Percentiles rank a stretch among this genome's conserved stretches.
Evolutionary conservation across 2,797 vertebrate species (phyloP).

Genomic region (Falco peregrinus): DNA sequence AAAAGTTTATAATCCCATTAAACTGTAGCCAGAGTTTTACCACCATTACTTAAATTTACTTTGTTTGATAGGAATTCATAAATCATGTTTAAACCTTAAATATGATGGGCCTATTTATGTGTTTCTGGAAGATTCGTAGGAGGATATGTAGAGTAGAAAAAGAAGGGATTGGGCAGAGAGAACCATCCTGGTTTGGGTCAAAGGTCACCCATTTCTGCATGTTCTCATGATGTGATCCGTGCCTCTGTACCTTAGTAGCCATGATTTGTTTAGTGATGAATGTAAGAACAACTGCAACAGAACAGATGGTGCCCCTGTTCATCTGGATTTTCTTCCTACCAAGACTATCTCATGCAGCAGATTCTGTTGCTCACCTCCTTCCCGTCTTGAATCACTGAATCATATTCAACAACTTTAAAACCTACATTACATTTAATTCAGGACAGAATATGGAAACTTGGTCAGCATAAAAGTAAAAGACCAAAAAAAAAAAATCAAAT

Average conservation of each 20-base stretch:
- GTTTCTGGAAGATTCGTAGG: background rate
- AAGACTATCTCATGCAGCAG: background rate
- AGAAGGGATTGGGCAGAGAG: background rate
- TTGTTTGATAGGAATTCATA: background rate
- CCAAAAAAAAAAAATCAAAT: no score
- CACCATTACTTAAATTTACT: background rate
- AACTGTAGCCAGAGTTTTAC: background rate
- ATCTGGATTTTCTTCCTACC: background rate
- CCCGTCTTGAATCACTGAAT: background rate
- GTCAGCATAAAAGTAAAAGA: background rate
- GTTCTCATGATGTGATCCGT: background rate
- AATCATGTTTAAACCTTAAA: background rate
- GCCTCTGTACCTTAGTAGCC: background rate
- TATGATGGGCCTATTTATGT: rapidly evolving
- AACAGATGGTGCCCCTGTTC: background rate
- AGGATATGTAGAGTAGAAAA: background rate
- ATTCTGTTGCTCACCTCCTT: background rate
- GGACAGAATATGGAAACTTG: background rate
- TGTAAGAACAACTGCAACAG: background rate
- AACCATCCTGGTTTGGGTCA: background rate
- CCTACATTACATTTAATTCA: background rate
- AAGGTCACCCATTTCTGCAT: background rate
- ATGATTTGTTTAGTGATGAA: background rate
- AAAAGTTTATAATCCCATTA: background rate
- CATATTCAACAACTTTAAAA: background rate